Evolutionary conservation across 2,113 vertebrate species (phyloP), one percentile per base, ranked within the genome.

Genomic region (Neolamprologus sp.): DNA sequence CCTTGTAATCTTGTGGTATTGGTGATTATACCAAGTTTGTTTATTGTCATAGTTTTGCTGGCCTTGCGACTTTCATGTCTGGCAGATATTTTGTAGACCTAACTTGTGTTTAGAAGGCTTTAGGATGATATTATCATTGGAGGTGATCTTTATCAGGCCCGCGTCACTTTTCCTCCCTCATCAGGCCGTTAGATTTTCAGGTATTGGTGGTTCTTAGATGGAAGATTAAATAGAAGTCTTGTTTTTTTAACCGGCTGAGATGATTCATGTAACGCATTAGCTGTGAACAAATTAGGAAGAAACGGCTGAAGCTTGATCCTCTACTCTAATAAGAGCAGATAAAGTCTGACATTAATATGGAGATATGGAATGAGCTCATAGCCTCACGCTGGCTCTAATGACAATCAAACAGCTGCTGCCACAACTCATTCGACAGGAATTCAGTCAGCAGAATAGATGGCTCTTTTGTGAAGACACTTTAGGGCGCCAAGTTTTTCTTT

Each of bases 381-480:
- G 86, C 80, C 83, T 84, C 35, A 21, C 75, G 42, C 82, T 82
- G 80, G 86, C 84, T 92, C 88, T 90, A 88, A 93, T 89, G 93
- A 87, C 89, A 93, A 93, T 95, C 91, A 92, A 94, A 93, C 93
- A 94, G 92, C 93, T 95, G 92, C 89, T 92, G 90, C 94, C 90
- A 82, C 93, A 94, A 95, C 90, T 92, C 91, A 95, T 95, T 88
- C 91, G 88, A 35, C 86, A 91, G 91, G 94, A 94, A 95, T 96
- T 91, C 92, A 93, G 89, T 94, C 92, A 85, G 87, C 91, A 92
- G 91, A 94, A 95, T 94, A 90, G 91, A 95, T 93, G 90, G 87
- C 60, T 87, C 73, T 94, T 96, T 89, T 94, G 93, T 94, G 87
- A 93, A 95, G 95, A 95, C 90, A 89, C 89, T 91, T 89, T n/a